A percentile compares a stretch with the other conserved stretches of the same genome.
Conservation (phyloP, 64 coral and sea anemone genomes). For the Stichodactyla helianthus region DNA sequence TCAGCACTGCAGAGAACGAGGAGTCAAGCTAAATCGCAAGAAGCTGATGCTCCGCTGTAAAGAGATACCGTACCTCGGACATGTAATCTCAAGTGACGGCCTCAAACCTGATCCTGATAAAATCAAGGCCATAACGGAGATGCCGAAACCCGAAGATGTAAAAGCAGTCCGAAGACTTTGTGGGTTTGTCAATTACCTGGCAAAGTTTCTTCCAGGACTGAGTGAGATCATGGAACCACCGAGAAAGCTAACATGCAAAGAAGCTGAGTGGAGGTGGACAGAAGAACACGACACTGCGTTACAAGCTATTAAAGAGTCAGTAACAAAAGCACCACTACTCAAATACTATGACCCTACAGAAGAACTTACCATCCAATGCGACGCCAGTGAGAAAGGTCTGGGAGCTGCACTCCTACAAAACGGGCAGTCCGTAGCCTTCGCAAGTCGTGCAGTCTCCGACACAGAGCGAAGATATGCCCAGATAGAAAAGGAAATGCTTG, state of each 20-base stretch:
- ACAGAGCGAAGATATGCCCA: no score
- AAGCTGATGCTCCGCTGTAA: neutral
- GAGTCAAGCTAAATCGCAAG: neutral
- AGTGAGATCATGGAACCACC: neutral
- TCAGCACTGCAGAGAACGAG: neutral
- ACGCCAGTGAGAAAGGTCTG: constrained; percentile 8
- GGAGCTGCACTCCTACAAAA: neutral
- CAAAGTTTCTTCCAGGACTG: constrained; percentile 7
- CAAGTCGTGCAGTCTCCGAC: no score
- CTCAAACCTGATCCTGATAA: constrained; percentile 11
- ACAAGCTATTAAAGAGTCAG: neutral
- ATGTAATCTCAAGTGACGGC: neutral
- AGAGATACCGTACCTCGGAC: neutral
- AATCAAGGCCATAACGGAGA: neutral
- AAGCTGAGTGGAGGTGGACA: neutral
- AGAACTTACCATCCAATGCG: neutral
- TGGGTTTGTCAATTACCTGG: constrained; percentile 3
- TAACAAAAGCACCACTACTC: neutral
- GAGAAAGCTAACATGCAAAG: neutral
- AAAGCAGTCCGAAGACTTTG: neutral
- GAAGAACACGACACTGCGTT: neutral
- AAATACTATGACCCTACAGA: neutral
- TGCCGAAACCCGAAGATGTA: neutral
- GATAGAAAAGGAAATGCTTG: neutral
- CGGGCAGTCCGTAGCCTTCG: no score